These are phyloP conservation scores for Trimorus sp. DNA, from an alignment of 2,888 invertebrate species.

Conservation along the genomic window DNA sequence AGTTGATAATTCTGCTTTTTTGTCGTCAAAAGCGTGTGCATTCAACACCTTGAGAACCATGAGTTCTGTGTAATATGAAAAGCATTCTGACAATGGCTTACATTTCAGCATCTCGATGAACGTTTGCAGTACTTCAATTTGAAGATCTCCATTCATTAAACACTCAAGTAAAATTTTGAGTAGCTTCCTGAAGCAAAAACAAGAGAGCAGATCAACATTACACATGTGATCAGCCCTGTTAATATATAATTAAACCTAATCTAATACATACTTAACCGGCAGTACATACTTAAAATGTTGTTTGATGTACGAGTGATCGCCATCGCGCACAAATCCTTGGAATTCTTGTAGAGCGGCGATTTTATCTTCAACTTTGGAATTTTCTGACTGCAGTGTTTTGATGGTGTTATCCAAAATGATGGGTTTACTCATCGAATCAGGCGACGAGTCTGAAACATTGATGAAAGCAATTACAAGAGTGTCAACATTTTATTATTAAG, in stretches of 20 bases:
- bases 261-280: too few species aligned
- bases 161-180: constrained; percentile 90
- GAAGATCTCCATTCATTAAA: constrained; percentile 86
- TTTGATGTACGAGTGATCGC: constrained; percentile 77
- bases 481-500: too few species aligned
- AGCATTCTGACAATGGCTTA: constrained; percentile 88
- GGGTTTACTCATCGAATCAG: constrained; percentile 76
- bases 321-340: constrained; percentile 77
- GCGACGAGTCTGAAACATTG: constrained; percentile 71
- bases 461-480: neutral
- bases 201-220: neutral
- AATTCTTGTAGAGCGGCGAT: constrained; percentile 77
- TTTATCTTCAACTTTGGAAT: constrained; percentile 74
- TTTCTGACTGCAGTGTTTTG: constrained; percentile 74
- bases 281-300: constrained; percentile 78
- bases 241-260: too few species aligned
- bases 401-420: constrained; percentile 78
- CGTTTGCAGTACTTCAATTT: constrained; percentile 90
- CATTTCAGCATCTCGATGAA: constrained; percentile 93
- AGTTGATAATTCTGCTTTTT: constrained; percentile 71
- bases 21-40: constrained; percentile 86
- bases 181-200: constrained; percentile 78
- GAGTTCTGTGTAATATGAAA: constrained; percentile 95
- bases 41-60: constrained; percentile 94
- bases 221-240: too few species aligned